phyloP scores from a whole-genome alignment of 1,140 invertebrate species.

The Drosophila asahinai region DNA sequence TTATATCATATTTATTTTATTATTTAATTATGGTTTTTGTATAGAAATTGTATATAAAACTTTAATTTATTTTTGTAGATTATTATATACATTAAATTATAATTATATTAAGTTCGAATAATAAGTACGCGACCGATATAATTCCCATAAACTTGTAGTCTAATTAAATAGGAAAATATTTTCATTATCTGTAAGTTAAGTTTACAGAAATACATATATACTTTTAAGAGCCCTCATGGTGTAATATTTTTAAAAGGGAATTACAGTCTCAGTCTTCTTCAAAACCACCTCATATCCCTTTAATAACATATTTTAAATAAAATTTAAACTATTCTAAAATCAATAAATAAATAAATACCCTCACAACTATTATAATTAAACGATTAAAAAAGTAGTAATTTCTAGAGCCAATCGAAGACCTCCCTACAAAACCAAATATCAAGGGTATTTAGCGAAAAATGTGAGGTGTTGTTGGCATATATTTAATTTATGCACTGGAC shows the following conservation, averaged over 20 bases:
- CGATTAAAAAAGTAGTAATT: neutral
- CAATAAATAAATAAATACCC: neutral
- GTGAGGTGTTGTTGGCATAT: constrained; percentile 37
- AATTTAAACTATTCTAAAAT: neutral
- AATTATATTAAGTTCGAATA: too few relatives aligned
- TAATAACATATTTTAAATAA: neutral
- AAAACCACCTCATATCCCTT: neutral
- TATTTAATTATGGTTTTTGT: too few relatives aligned
- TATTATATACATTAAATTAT: too few relatives aligned
- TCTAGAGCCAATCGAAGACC: neutral
- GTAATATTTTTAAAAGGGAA: neutral
- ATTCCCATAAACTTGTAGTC: too few relatives aligned
- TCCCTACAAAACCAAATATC: constrained; percentile 34
- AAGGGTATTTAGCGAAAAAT: constrained; percentile 68
- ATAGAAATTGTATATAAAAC: too few relatives aligned
- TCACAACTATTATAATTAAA: neutral
- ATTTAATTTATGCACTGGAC: constrained; percentile 74
- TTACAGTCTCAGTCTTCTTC: neutral
- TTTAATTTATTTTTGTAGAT: too few relatives aligned
- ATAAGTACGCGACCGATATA: too few relatives aligned
- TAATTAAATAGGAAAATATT: too few relatives aligned
- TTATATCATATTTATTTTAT: too few relatives aligned
- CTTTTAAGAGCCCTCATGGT: too few relatives aligned
- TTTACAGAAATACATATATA: too few relatives aligned
- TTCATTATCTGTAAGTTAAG: too few relatives aligned